Conservation (phyloP, 2,888 invertebrate genomes). For the Phorcus lineatus region DNA sequence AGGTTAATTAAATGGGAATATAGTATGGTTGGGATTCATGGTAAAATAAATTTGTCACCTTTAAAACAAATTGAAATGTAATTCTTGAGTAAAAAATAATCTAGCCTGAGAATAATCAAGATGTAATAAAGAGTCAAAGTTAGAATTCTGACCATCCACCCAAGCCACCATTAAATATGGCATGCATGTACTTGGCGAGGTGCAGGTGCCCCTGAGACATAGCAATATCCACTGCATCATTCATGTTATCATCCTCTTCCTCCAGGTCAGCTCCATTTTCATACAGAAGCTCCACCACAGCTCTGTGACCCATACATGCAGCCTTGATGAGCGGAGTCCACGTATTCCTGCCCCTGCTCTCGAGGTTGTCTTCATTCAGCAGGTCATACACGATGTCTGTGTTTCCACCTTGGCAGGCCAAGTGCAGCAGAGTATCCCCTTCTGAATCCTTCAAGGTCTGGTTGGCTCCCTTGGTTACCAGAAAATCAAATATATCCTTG, state of each 20-base stretch:
- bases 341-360: neutral
- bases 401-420: neutral
- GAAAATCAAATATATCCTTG: neutral
- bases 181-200: no score
- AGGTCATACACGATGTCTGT: neutral
- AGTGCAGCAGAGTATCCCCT: neutral
- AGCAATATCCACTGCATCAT: no score
- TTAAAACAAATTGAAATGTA: no score
- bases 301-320: neutral
- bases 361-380: neutral
- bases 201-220: no score
- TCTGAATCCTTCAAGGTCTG: neutral
- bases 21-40: no score
- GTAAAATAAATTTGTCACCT: no score
- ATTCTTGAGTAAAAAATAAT: no score
- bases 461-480: neutral
- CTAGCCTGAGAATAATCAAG: no score
- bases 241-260: neutral
- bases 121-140: no score
- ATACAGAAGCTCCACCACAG: neutral
- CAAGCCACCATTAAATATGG: no score
- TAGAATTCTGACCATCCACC: no score
- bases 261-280: neutral
- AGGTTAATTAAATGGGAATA: no score
- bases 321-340: neutral